phyloP scores from a whole-genome alignment of 2,797 vertebrate species.

The Phoeniculus purpureus region DNA sequence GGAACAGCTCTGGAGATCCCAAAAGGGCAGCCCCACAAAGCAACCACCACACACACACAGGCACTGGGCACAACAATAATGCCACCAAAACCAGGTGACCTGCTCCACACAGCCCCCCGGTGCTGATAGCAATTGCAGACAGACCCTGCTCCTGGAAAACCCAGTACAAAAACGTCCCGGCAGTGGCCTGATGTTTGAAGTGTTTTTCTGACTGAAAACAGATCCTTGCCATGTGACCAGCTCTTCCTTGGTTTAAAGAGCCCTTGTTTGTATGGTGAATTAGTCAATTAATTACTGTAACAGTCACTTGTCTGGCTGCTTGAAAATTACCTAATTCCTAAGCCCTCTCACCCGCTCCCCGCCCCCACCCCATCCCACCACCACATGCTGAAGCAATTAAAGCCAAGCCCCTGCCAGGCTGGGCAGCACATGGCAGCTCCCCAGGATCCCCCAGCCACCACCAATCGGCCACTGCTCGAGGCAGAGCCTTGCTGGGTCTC shows the following conservation, averaged over 20 bases:
- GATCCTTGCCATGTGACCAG: slow-evolving; percentile 64
- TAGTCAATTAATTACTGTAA: slow-evolving; percentile 81
- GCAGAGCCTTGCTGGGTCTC: not conserved
- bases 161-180: not conserved
- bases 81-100: not conserved
- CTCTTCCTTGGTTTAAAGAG: slow-evolving; percentile 73
- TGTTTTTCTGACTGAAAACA: slow-evolving; percentile 71
- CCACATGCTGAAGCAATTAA: slow-evolving; percentile 37
- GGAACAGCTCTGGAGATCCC: not conserved
- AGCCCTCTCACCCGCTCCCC: not conserved
- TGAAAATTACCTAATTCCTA: slow-evolving; percentile 61
- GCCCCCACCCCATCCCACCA: not conserved
- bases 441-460: not conserved
- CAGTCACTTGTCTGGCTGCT: slow-evolving; percentile 68
- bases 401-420: not conserved
- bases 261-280: slow-evolving; percentile 74
- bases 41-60: not conserved
- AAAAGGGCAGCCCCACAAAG: not conserved
- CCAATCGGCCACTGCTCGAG: accelerated
- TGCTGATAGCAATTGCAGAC: slow-evolving; percentile 1
- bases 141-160: not conserved
- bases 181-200: slow-evolving; percentile 39
- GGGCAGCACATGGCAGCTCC: not conserved
- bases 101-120: not conserved
- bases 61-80: accelerated